Percentiles rank a stretch among this genome's conserved stretches.
Evolutionary conservation across 2,888 invertebrate genomes (phyloP).

Genomic region (Hybos culiciformis): DNA sequence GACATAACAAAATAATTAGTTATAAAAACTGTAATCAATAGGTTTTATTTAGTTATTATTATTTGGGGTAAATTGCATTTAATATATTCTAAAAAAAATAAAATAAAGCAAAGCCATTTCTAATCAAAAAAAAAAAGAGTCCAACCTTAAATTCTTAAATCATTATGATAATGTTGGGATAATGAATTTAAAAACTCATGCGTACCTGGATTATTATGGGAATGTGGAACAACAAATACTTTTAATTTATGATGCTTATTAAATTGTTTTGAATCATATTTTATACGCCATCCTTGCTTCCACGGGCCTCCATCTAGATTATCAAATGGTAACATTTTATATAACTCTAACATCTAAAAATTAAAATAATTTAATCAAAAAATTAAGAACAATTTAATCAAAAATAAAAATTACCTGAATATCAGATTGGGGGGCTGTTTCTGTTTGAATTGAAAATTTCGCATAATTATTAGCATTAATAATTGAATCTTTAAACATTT

Average conservation of each 20-base stretch:
- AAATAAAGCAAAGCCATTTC: background rate
- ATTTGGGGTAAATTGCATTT: too few species aligned
- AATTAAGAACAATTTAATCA: background rate
- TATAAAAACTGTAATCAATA: too few species aligned
- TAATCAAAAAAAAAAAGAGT: background rate
- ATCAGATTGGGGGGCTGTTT: constrained; percentile 47
- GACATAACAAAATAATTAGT: too few species aligned
- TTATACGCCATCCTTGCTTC: constrained; percentile 96
- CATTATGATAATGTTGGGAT: too few species aligned
- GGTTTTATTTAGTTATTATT: too few species aligned
- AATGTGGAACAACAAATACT: constrained; percentile 94
- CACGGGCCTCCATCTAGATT: constrained; percentile 93
- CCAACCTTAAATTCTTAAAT: too few species aligned
- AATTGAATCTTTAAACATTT: constrained; percentile 18
- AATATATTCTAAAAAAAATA: background rate
- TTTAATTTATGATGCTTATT: constrained; percentile 62
- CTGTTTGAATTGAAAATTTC: constrained; percentile 42
- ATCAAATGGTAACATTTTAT: constrained; percentile 76
- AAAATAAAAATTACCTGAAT: constrained; percentile 41
- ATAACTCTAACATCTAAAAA: constrained; percentile 75
- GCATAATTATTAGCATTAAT: constrained; percentile 26
- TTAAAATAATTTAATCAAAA: constrained; percentile 6
- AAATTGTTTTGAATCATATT: constrained; percentile 64
- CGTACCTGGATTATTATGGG: constrained; percentile 96
- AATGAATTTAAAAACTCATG: too few species aligned